Base-by-base conservation (phyloP, 2,888 invertebrate species). In the Leptinotarsa tumamoca region DNA sequence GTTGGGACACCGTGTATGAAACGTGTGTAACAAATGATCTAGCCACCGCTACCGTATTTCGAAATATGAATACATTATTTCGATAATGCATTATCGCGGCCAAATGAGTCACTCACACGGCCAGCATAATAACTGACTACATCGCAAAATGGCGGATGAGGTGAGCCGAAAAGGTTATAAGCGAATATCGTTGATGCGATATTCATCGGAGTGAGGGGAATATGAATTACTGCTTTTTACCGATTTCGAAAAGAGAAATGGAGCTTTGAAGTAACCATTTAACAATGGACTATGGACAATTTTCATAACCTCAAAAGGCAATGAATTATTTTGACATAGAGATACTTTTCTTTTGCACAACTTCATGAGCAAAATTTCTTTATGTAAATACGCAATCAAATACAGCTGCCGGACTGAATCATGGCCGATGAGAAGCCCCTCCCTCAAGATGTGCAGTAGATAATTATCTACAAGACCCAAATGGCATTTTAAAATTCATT, bases 1-100 rank as follows among this genome's bases (percentile, higher is more conserved):
- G 1, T 33, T 33, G 27, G 27, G 27, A 33, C 23, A 58, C 58
- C 58, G 33, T 33, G 23, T 54, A 43, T 23, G 10, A 54, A 63
- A 63, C 63, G 3, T 63, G 73, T 75, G 68, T 77, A 78, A 76
- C 73, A 73, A 73, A 77, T 72, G 78, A 67, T 67, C 70, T 73
- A 73, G 66, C 68, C 63, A 49, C 77, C 69, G 63, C 71, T 71
- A 77, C 68, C 78, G 80, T 80, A 78, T 80, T 78, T 73, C 75
- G 76, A 76, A 78, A 78, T 78, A 80, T 78, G 80, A 80, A 80
- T 80, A 77, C 76, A 80, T 80, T 77, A 80, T 80, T 80, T 77
- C 75, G 80, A 80, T 78, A 75, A 78, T 72, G 76, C 76, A 76
- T 76, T 76, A 76, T 76, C 73, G 68, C 71, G 75, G 69, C 73